Evolutionary conservation across 2,888 invertebrate species (phyloP), one percentile per base, ranked within the genome.

Genomic region (Tuberolachnus salignus): DNA sequence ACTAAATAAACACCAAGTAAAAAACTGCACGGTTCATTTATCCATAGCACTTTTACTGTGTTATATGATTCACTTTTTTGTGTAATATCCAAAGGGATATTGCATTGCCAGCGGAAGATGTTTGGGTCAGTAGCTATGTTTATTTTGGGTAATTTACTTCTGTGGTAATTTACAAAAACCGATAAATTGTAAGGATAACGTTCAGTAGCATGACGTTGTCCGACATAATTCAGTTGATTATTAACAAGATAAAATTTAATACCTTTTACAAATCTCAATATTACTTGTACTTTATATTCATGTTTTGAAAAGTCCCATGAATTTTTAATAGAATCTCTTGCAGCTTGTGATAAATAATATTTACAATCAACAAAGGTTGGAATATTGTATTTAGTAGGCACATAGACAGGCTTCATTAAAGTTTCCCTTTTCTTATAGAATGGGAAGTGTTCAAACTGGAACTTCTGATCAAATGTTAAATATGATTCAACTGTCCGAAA

Each of bases 271-370:
- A 78, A 69, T 69, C 67, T 67, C 51, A 78, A 59, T 16, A 78
- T 69, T n/a, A 78, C 69, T 69, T 78, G 78, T 21, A 78, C 51
- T 78, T 69, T 78, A 51, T 78, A 78, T 51, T 78, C 69, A 51
- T 78, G 59, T 69, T 10, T 78, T 11, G 42, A 1, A 51, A 51
- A 61, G 59, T 59, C 61, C 78, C 78, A 78, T 13, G 78, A 78
- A 23, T 78, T 78, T 8, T 51, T 13, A 34, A 78, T 78, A 49
- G 49, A 59, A 69, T 78, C 51, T 59, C 59, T 69, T n/a, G 59
- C 10, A 69, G 8, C 34, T n/a, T 78, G 69, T 49, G 67, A 51
- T 19, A 78, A 16, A 42, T 42, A 61, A 69, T n/a, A n/a, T n/a
- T n/a, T n/a, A n/a, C n/a, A 69, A 78, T 1, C 59, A 21, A 13